Evolutionary conservation across 2,888 invertebrate genomes (phyloP).

Genomic region (Diloba caeruleocephala): DNA sequence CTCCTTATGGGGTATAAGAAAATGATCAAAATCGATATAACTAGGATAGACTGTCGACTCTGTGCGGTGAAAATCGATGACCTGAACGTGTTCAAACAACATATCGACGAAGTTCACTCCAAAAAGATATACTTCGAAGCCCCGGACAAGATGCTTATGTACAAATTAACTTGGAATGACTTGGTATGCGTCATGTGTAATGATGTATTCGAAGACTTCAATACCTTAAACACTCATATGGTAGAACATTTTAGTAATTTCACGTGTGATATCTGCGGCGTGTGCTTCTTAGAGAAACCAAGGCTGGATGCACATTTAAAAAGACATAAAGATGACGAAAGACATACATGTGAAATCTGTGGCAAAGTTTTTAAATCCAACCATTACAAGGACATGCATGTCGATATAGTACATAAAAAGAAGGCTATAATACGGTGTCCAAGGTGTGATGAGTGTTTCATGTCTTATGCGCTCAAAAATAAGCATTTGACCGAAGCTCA

Average conservation of each 20-base stretch:
- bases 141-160: constrained; percentile 78
- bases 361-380: constrained; percentile 84
- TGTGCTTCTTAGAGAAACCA: constrained; percentile 84
- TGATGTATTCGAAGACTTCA: constrained; percentile 81
- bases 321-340: constrained; percentile 84
- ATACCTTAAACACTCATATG: constrained; percentile 81
- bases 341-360: constrained; percentile 86
- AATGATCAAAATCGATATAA: constrained; percentile 83
- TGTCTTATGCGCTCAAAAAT: constrained; percentile 82
- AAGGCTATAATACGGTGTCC: constrained; percentile 82
- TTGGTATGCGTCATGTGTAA: constrained; percentile 82
- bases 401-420: constrained; percentile 82
- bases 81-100: constrained; percentile 75
- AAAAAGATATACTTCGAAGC: constrained; percentile 84
- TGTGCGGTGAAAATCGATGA: constrained; percentile 77
- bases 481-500: constrained; percentile 82
- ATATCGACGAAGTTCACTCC: constrained; percentile 75
- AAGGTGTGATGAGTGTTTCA: constrained; percentile 82
- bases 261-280: constrained; percentile 81
- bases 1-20: constrained; percentile 82
- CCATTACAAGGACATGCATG: constrained; percentile 84
- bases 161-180: constrained; percentile 80
- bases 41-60: constrained; percentile 78
- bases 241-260: constrained; percentile 83
- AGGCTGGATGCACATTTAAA: constrained; percentile 84